Conservation (phyloP, 1,140 invertebrate species). For the Nomia melanderi region DNA sequence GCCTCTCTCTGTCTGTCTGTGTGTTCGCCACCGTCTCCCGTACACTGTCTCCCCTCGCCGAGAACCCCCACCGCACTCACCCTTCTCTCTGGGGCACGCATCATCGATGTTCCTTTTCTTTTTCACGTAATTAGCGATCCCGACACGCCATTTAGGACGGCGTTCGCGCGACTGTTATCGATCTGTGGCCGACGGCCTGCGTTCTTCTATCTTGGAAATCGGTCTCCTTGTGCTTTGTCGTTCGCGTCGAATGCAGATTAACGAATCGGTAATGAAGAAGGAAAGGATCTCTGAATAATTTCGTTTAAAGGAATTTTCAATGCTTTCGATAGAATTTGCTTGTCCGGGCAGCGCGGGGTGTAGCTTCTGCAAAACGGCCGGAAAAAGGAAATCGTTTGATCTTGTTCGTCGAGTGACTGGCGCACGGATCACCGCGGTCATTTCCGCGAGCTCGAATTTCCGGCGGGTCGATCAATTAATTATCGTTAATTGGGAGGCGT, state of each 20-base stretch:
- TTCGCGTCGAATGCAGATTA: too few relatives aligned
- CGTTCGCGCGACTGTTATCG: constrained; percentile 29
- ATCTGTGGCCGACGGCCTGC: constrained; percentile 42
- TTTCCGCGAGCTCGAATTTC: not conserved
- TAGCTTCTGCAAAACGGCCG: too few relatives aligned
- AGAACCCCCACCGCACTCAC: not conserved
- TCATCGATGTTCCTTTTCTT: constrained; percentile 50
- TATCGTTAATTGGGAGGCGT: constrained; percentile 43
- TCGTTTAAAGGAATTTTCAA: too few relatives aligned
- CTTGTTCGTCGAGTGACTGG: too few relatives aligned
- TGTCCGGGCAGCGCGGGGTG: too few relatives aligned
- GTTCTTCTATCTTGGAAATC: not conserved
- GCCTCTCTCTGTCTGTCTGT: not conserved
- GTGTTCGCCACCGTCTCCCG: not conserved
- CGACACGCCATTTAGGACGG: constrained; percentile 41
- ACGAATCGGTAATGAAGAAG: too few relatives aligned
- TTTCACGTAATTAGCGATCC: constrained; percentile 49
- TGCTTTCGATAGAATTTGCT: too few relatives aligned
- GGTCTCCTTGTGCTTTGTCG: too few relatives aligned
- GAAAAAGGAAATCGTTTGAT: too few relatives aligned
- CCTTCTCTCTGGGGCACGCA: constrained; percentile 43
- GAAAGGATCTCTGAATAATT: too few relatives aligned
- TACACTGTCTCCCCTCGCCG: not conserved
- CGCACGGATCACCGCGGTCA: too few relatives aligned
- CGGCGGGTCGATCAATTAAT: constrained; percentile 51